Evolutionary conservation across 2,888 invertebrate genomes (phyloP), one percentile per base, ranked within the genome.

Genomic region (Thyatira batis): DNA sequence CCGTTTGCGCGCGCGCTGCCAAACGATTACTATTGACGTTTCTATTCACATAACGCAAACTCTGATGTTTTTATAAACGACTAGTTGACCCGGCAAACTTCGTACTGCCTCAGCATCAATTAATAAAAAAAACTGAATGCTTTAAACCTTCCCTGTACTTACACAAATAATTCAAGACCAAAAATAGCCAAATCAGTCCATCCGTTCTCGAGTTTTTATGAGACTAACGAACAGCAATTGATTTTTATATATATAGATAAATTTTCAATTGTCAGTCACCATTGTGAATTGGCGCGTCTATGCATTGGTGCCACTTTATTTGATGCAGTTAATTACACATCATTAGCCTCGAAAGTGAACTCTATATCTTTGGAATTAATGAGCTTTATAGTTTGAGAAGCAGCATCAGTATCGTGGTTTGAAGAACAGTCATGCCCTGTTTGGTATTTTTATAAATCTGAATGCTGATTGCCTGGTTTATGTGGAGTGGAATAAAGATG

Each of bases 31-130:
- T 77, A 80, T 84, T 85, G 86, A 89, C 82, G 78, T 81, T 73
- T 89, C 85, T 84, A 89, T 89, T 84, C 74, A 79, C 66, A 75
- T 55, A 72, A 73, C 69, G 72, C 72, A 67, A 76, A 77, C 74
- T 71, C 75, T 84, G 82, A 87, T 87, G 82, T 85, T 85, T 84
- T 85, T 85, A 81, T 84, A 84, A 85, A 82, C 82, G 82, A n/a
- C n/a, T n/a, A n/a, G n/a, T n/a, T n/a, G n/a, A n/a, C n/a, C n/a
- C n/a, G n/a, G n/a, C n/a, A n/a, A n/a, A n/a, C n/a, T n/a, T n/a
- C n/a, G n/a, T n/a, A n/a, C n/a, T n/a, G n/a, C n/a, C n/a, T n/a
- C n/a, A n/a, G n/a, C n/a, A n/a, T n/a, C n/a, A n/a, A n/a, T n/a
- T n/a, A n/a, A n/a, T n/a, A n/a, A n/a, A n/a, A n/a, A n/a, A n/a